Evolutionary conservation across 2,888 invertebrate genomes (phyloP), one percentile per base, ranked within the genome.

Genomic region (Spicauda simplicius): DNA sequence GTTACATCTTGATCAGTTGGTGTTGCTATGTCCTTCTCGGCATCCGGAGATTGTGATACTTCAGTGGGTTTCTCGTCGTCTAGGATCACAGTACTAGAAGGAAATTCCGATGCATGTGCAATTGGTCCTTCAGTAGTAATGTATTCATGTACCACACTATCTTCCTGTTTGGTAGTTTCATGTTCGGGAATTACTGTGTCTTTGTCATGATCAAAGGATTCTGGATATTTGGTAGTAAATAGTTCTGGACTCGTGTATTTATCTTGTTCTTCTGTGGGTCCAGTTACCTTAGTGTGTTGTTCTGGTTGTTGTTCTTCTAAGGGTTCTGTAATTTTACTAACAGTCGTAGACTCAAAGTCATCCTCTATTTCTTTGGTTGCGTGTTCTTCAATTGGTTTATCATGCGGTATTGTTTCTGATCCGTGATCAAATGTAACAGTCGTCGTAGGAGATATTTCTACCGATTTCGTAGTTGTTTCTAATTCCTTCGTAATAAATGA

Each of bases 61-160:
- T 25, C 50, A 65, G 66, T 68, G 25, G 71, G n/a, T 67, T 69
- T 69, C 25, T 70, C 64, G 48, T 70, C 48, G 52, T 70, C 68
- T 19, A 25, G 50, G 25, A 53, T 50, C 8, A 20, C 54, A 54
- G 66, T 55, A 16, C 33, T 37, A 20, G 55, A 48, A 50, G 48
- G n/a, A 14, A 20, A 41, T 18, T 41, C 8, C 20, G 67, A 16
- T 25, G 25, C 16, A 19, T 37, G 19, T 50, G 55, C 12, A 16
- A 53, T 54, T 16, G 12, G 12, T 4, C 2, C n/a, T 62, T 57
- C 56, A 7, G 61, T 62, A 12, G 62, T 62, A 11, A 41, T 52
- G 25, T 41, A 11, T 70, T 53, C 59, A 37, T 65, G 53, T 59
- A 48, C 16, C 58, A 64, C 64, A 45, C 71, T 73, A 56, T 59